These are phyloP conservation scores for Ophioninae sp. DNA, from an alignment of 2,888 invertebrate genomes.

Conservation along the genomic window DNA sequence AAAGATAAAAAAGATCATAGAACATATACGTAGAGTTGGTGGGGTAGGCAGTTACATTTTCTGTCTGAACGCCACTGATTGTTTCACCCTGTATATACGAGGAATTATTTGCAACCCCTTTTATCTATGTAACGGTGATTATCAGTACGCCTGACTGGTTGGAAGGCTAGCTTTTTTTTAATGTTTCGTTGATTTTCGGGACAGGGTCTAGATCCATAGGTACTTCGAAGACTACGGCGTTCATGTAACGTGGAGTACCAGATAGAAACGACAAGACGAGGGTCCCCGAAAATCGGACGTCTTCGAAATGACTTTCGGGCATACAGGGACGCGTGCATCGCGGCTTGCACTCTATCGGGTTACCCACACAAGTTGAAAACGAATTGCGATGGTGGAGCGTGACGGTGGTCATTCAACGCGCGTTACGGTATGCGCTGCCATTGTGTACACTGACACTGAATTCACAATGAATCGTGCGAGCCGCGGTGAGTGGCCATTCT, in stretches of 20 bases:
- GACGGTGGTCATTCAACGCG: conserved; percentile 55
- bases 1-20: background rate
- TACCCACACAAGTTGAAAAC: conserved; percentile 43
- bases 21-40: background rate
- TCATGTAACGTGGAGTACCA: background rate
- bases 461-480: conserved; percentile 53
- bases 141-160: background rate
- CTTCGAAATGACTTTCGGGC: background rate
- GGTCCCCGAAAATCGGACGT: background rate
- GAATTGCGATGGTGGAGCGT: conserved; percentile 49
- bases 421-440: conserved; percentile 54
- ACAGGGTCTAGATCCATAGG: background rate
- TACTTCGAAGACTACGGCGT: too few species aligned
- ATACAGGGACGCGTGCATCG: background rate
- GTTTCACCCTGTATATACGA: background rate
- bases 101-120: background rate
- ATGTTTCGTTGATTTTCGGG: background rate
- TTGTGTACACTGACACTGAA: conserved; percentile 58
- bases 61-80: background rate
- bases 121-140: conserved; percentile 3
- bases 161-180: background rate
- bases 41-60: background rate
- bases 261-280: background rate
- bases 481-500: conserved; percentile 22
- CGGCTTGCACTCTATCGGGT: conserved; percentile 16